Conservation (phyloP, 2,797 vertebrate genomes). For the Lepilemur septentrionalis region DNA sequence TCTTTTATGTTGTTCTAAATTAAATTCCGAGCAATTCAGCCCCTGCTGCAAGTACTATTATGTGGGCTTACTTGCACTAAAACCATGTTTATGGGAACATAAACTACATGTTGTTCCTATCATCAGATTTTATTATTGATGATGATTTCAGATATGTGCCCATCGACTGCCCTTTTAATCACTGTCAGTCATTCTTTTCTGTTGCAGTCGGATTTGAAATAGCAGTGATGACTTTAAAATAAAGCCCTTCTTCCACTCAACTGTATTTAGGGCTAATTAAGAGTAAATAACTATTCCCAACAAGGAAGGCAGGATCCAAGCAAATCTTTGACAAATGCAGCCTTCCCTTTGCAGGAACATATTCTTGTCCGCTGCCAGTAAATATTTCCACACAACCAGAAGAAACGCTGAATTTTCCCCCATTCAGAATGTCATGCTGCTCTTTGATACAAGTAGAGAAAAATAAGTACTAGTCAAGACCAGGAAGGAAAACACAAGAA, state of each 20-base stretch:
- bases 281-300: slow-evolving; percentile 73
- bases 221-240: slow-evolving; percentile 73
- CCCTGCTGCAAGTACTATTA: slow-evolving; percentile 49
- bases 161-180: slow-evolving; percentile 76
- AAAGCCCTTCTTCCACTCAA: slow-evolving; percentile 59
- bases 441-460: slow-evolving; percentile 54
- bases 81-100: slow-evolving; percentile 73
- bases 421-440: slow-evolving; percentile 67
- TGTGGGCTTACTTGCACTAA: slow-evolving; percentile 60
- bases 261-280: slow-evolving; percentile 73
- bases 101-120: slow-evolving; percentile 69
- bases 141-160: slow-evolving; percentile 71
- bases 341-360: slow-evolving; percentile 62
- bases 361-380: slow-evolving; percentile 73
- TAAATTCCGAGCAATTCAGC: slow-evolving; percentile 54
- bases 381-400: slow-evolving; percentile 76
- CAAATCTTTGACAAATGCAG: slow-evolving; percentile 69
- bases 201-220: slow-evolving; percentile 63
- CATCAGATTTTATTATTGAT: slow-evolving; percentile 64
- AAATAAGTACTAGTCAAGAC: slow-evolving; percentile 74
- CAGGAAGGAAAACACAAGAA: slow-evolving; percentile 78
- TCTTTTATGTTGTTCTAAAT: slow-evolving; percentile 74
- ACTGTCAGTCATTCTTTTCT: slow-evolving; percentile 71
- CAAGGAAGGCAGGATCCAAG: slow-evolving; percentile 65
- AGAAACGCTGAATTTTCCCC: slow-evolving; percentile 71